A percentile compares a stretch with the other conserved stretches of the same genome.
phyloP scores from a whole-genome alignment of 2,888 invertebrate species.

The Limnephilus rhombicus region DNA sequence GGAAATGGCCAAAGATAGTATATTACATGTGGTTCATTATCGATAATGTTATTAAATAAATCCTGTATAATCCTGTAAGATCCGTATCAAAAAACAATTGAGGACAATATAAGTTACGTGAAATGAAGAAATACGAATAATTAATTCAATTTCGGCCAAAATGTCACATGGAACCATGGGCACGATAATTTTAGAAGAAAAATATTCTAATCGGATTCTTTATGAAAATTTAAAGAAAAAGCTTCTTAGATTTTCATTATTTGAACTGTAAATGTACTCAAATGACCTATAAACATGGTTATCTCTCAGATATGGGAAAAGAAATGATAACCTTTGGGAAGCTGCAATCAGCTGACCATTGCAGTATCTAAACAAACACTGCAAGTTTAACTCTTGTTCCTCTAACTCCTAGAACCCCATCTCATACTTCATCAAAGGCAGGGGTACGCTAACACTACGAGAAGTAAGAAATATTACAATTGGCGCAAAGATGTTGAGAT shows the following conservation, averaged over 20 bases:
- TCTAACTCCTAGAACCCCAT: not conserved
- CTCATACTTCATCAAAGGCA: not conserved
- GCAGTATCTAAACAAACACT: constrained; percentile 20
- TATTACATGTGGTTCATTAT: too few relatives aligned
- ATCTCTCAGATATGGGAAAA: too few relatives aligned
- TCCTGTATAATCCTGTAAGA: too few relatives aligned
- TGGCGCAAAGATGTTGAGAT: too few relatives aligned
- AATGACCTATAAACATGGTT: not conserved
- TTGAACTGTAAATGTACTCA: not conserved
- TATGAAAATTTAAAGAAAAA: not conserved
- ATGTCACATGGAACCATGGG: too few relatives aligned
- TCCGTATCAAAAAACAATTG: too few relatives aligned
- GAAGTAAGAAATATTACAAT: too few relatives aligned
- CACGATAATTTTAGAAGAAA: not conserved
- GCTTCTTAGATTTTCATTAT: not conserved
- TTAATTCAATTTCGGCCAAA: too few relatives aligned
- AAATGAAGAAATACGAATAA: too few relatives aligned
- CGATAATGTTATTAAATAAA: too few relatives aligned
- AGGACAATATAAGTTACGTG: too few relatives aligned
- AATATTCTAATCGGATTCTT: not conserved
- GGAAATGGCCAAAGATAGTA: too few relatives aligned
- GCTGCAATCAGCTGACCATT: constrained; percentile 14
- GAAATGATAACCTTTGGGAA: not conserved
- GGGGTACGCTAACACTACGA: not conserved
- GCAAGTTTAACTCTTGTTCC: not conserved